Evolutionary conservation across 2,888 invertebrate genomes (phyloP), one percentile per base, ranked within the genome.

Genomic region (Perithous albicinctus): DNA sequence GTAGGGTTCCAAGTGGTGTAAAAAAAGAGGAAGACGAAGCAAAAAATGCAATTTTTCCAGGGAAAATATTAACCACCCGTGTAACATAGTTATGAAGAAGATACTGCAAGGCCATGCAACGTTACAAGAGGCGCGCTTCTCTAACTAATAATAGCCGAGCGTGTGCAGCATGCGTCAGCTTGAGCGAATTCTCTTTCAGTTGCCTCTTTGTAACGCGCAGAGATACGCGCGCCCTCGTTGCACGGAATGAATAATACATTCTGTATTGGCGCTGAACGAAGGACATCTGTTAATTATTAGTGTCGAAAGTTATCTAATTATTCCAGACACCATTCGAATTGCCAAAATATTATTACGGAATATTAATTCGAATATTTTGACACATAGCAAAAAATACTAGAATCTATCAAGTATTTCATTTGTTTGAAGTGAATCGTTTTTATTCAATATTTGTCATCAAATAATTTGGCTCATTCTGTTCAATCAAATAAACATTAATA

Each of bases 231-330:
- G n/a, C n/a, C n/a, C n/a, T n/a, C 15, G 12, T 2, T 15, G 43
- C 46, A 46, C 5, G 46, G 26, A 12, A n/a, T 66, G 64, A 66
- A 66, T 66, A 32, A 66, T 46, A 29, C 64, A 46, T 66, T 46
- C 18, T 29, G 23, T 29, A 66, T 66, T 66, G 32, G 43, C 46
- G 29, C 18, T 46, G 8, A 18, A 29, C 29, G 15, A 46, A 15
- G 15, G 7, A 46, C 18, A 46, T 41, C n/a, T 46, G 4, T 4
- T 46, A 46, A 18, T 18, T 18, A 46, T 46, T 46, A 6, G 46
- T 15, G n/a, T n/a, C 46, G 6, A 46, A 46, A 46, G 2, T 1
- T 46, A 18, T 0, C 7, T n/a, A 15, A 46, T 46, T 46, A 15
- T 18, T 2, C 18, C 46, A 6, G 1, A 5, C 3, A 18, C 18